These are phyloP conservation scores for Ambastaia sidthimunki DNA, from an alignment of 2,797 vertebrate genomes.

Conservation along the genomic window DNA sequence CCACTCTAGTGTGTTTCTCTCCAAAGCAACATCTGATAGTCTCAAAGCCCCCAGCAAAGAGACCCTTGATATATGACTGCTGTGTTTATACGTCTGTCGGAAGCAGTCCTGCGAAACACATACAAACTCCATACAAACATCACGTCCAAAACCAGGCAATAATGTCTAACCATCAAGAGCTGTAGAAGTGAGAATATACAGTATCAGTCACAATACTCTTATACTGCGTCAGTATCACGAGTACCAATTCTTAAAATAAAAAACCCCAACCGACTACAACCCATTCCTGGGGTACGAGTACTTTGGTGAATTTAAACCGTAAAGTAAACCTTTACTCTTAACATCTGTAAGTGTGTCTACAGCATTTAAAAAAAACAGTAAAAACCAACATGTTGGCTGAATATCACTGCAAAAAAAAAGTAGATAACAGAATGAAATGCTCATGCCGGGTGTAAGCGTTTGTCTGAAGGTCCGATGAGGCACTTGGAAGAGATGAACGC, in stretches of 20 bases:
- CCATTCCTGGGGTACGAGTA: not conserved
- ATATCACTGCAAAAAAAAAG: not conserved
- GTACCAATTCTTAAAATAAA: constrained; percentile 30
- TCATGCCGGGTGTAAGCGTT: not conserved
- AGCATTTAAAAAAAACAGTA: not conserved
- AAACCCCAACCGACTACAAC: not conserved
- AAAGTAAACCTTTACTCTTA: not conserved
- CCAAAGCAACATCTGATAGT: not conserved
- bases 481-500: constrained; percentile 25
- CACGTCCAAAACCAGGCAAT: not conserved
- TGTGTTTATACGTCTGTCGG: not conserved
- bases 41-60: not conserved
- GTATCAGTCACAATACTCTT: constrained; percentile 15
- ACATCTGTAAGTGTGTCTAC: not conserved
- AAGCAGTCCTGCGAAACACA: not conserved
- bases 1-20: not conserved
- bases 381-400: constrained; percentile 14
- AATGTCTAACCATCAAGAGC: not conserved
- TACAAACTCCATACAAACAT: not conserved
- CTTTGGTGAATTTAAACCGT: not conserved
- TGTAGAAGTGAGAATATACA: not conserved
- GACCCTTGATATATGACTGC: not conserved
- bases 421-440: constrained; percentile 12
- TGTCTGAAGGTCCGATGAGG: constrained; percentile 8
- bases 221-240: not conserved